phyloP scores from a whole-genome alignment of 2,888 invertebrate species.

The Tubulanus polymorphus region DNA sequence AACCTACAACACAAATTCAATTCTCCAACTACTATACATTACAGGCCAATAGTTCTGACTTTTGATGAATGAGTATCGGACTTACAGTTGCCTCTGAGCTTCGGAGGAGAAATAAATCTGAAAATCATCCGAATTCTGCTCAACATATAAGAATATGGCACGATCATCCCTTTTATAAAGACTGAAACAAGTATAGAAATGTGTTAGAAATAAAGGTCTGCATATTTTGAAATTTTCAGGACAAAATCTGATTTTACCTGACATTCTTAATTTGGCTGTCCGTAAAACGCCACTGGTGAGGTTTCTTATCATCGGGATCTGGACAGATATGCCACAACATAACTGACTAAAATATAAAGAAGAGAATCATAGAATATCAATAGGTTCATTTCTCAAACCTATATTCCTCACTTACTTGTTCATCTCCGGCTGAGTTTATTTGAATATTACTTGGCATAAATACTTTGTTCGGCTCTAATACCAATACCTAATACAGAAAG shows the following conservation, averaged over 20 bases:
- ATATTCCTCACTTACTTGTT: conserved; percentile 59
- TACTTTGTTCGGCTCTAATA: conserved; percentile 87
- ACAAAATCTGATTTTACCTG: conserved; percentile 57
- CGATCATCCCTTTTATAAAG: conserved; percentile 93
- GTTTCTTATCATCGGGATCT: conserved; percentile 23
- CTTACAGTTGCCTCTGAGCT: conserved; percentile 68
- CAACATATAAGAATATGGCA: conserved; percentile 93
- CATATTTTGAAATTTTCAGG: neutral
- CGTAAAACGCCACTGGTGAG: conserved; percentile 81
- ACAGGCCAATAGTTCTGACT: neutral
- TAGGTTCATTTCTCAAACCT: neutral
- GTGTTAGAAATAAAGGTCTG: neutral
- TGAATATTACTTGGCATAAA: conserved; percentile 94
- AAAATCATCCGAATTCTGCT: conserved; percentile 84
- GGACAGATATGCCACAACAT: conserved; percentile 45
- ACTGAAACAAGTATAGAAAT: conserved; percentile 57
- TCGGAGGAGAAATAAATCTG: conserved; percentile 96
- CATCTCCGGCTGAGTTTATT: conserved; percentile 89
- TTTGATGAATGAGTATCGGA: neutral
- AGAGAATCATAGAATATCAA: neutral
- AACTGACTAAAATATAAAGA: conserved; percentile 28
- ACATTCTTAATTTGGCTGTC: conserved; percentile 85
- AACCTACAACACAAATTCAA: conserved; percentile 55
- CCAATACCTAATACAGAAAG: conserved; percentile 33
- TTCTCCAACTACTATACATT: neutral